Evolutionary conservation across 2,797 vertebrate species (phyloP).

Genomic region (Prunella strophiata): DNA sequence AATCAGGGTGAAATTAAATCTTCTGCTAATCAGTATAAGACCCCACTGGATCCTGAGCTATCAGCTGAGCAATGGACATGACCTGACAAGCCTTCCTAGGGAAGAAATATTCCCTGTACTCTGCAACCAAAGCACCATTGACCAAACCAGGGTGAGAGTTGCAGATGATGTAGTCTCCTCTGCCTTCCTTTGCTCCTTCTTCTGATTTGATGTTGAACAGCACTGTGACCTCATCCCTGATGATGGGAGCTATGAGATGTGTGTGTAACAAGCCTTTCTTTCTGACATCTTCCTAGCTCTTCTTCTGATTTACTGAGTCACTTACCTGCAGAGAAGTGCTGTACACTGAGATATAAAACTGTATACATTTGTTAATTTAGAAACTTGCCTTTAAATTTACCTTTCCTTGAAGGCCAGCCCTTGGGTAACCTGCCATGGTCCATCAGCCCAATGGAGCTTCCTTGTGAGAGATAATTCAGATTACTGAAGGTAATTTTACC

Average conservation of each 20-base stretch:
- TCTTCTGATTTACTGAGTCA: neutral
- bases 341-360: neutral
- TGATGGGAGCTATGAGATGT: neutral
- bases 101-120: neutral
- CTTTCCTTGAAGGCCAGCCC: neutral
- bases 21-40: neutral
- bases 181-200: neutral
- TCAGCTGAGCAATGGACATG: neutral
- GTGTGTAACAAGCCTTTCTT: neutral
- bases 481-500: no score
- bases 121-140: neutral
- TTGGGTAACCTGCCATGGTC: neutral
- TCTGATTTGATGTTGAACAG: neutral
- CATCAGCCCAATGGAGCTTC: neutral
- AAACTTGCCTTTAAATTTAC: neutral
- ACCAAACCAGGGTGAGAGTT: neutral
- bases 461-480: no score
- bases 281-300: neutral
- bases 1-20: slow-evolving; percentile 6
- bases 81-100: neutral
- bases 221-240: neutral
- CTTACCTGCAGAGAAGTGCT: neutral
- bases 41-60: neutral
- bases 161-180: neutral
- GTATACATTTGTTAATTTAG: neutral